phyloP scores from a whole-genome alignment of 2,888 invertebrate species.

The Orthosia incerta region DNA sequence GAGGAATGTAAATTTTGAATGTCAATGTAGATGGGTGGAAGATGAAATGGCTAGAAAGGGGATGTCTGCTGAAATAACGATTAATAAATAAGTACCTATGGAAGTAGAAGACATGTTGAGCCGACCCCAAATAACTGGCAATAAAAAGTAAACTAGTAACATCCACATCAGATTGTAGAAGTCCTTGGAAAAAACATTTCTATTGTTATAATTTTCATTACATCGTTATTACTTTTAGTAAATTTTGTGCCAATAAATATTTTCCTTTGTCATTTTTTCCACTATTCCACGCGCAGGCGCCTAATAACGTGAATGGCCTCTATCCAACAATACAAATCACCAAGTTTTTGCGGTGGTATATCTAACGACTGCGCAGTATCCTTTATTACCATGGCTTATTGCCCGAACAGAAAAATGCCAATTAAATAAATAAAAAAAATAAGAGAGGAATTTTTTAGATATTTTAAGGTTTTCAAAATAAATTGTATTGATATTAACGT shows the following conservation, averaged over 20 bases:
- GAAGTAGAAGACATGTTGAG: no score
- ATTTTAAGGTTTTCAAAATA: not conserved
- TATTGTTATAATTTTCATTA: not conserved
- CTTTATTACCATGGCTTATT: conserved; percentile 12
- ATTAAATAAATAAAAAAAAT: not conserved
- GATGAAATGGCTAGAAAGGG: no score
- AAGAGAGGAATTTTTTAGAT: not conserved
- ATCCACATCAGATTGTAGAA: not conserved
- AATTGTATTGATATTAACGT: no score
- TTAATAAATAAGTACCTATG: no score
- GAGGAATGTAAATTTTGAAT: no score
- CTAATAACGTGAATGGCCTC: conserved; percentile 34
- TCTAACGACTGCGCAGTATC: conserved; percentile 15
- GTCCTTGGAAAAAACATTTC: not conserved
- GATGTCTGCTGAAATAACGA: no score
- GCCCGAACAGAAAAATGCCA: not conserved
- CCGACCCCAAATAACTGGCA: no score
- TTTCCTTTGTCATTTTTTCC: not conserved
- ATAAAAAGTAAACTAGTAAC: no score
- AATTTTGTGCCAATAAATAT: conserved; percentile 1
- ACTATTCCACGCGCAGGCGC: not conserved
- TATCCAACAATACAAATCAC: conserved; percentile 23
- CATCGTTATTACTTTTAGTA: not conserved
- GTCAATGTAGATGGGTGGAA: no score
- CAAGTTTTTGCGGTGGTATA: conserved; percentile 15